A percentile compares a stretch with the other conserved stretches of the same genome.
phyloP scores from a whole-genome alignment of 2,888 invertebrate genomes.

The Caenorhabditis becei region DNA sequence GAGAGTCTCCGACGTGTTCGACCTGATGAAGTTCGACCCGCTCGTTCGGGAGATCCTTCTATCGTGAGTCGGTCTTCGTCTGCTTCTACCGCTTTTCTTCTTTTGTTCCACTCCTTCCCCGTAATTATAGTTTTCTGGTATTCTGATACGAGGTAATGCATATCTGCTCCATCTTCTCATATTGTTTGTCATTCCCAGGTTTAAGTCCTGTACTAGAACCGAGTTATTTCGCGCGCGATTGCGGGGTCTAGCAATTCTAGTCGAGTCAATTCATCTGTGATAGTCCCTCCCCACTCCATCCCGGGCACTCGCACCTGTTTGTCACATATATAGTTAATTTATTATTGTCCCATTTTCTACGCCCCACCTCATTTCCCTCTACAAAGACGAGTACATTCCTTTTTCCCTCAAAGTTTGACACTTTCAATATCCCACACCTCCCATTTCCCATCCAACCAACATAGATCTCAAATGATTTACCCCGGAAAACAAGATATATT shows the following conservation, averaged over 20 bases:
- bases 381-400: slow-evolving; percentile 3
- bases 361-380: slow-evolving; percentile 12
- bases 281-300: not conserved
- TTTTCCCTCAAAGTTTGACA: not conserved
- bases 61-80: slow-evolving; percentile 35
- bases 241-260: slow-evolving; percentile 1
- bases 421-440: not conserved
- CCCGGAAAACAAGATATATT: not conserved
- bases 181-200: too few species aligned
- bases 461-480: slow-evolving; percentile 3
- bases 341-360: not conserved
- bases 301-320: not conserved
- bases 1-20: slow-evolving; percentile 68
- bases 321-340: not conserved
- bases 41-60: slow-evolving; percentile 68
- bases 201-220: too few species aligned
- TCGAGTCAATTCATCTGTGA: not conserved
- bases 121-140: not conserved
- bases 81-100: not conserved
- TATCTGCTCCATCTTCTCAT: not conserved
- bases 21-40: slow-evolving; percentile 71
- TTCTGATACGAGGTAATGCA: not conserved
- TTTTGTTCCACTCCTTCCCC: not conserved
- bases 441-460: not conserved
- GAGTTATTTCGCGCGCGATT: not conserved